phyloP scores from a whole-genome alignment of 2,797 vertebrate genomes.

The Parambassis ranga region DNA sequence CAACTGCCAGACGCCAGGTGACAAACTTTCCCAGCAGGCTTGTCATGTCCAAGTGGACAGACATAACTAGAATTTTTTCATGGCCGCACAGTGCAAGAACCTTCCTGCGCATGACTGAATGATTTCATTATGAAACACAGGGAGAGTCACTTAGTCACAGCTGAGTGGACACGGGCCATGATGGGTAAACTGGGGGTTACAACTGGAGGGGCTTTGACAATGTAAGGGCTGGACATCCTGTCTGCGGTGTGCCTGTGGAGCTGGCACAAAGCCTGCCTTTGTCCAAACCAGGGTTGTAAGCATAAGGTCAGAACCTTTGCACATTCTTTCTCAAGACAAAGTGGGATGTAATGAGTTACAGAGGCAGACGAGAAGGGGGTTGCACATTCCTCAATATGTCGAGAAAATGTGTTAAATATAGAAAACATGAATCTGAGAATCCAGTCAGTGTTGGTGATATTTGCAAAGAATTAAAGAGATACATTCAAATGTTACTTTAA shows the following conservation, averaged over 20 bases:
- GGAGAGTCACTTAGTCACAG: slow-evolving; percentile 77
- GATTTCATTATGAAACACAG: slow-evolving; percentile 77
- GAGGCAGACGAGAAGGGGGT: background rate
- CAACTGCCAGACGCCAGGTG: slow-evolving; percentile 32
- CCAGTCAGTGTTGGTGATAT: no score
- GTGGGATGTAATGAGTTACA: slow-evolving; percentile 46
- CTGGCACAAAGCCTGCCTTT: slow-evolving; percentile 64
- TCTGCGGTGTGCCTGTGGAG: slow-evolving; percentile 44
- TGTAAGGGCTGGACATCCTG: slow-evolving; percentile 28
- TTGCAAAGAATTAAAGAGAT: no score
- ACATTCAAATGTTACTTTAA: no score
- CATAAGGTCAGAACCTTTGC: slow-evolving; percentile 47
- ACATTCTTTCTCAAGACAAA: slow-evolving; percentile 49
- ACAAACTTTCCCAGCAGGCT: slow-evolving; percentile 25
- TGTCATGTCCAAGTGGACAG: slow-evolving; percentile 40
- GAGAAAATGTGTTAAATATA: background rate
- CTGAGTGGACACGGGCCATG: slow-evolving; percentile 61
- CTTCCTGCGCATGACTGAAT: slow-evolving; percentile 75
- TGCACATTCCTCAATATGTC: slow-evolving; percentile 13
- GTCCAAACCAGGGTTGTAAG: slow-evolving; percentile 44
- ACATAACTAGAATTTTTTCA: slow-evolving; percentile 71
- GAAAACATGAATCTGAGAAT: background rate
- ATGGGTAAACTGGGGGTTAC: slow-evolving; percentile 59
- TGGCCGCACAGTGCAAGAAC: slow-evolving; percentile 53
- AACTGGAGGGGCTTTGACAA: slow-evolving; percentile 50